Percentiles rank a stretch among this genome's conserved stretches.
phyloP scores from a whole-genome alignment of 2,113 vertebrate species.

The Odobenus rosmarus region DNA sequence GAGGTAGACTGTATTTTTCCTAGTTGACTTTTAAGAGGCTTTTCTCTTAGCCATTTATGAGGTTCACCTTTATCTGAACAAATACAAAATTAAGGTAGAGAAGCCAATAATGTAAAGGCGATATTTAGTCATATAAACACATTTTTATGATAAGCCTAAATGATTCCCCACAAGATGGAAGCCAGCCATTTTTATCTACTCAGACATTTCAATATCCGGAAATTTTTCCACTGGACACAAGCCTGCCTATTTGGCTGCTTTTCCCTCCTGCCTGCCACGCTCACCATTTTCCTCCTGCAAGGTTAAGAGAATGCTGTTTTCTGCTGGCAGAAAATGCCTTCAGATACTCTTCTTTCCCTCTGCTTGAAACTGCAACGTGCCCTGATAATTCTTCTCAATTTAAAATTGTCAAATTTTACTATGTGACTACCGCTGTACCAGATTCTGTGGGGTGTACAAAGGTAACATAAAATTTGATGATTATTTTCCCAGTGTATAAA shows the following conservation, averaged over 20 bases:
- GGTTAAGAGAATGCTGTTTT: slow-evolving; percentile 16
- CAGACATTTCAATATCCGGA: neutral
- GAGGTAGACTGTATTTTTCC: neutral
- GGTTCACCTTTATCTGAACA: slow-evolving; percentile 32
- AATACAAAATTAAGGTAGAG: neutral
- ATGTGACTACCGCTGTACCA: neutral
- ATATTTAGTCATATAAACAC: neutral
- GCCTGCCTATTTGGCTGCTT: slow-evolving; percentile 23
- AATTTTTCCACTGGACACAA: neutral
- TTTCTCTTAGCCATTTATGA: neutral
- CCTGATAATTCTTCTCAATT: slow-evolving; percentile 7
- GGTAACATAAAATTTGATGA: neutral
- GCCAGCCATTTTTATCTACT: slow-evolving; percentile 23
- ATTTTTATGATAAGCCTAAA: slow-evolving; percentile 50
- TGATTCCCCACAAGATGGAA: slow-evolving; percentile 28
- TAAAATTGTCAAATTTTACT: neutral
- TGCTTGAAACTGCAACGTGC: neutral
- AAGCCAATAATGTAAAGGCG: slow-evolving; percentile 3
- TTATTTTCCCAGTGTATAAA: slow-evolving; percentile 18
- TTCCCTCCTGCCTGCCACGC: neutral
- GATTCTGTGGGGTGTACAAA: neutral
- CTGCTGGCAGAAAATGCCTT: slow-evolving; percentile 36
- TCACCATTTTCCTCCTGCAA: slow-evolving; percentile 51
- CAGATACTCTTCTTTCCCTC: neutral
- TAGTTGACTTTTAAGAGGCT: neutral